Evolutionary conservation across 2,797 vertebrate species (phyloP), one percentile per base, ranked within the genome.

Genomic region (Pangasius mekongensis): DNA sequence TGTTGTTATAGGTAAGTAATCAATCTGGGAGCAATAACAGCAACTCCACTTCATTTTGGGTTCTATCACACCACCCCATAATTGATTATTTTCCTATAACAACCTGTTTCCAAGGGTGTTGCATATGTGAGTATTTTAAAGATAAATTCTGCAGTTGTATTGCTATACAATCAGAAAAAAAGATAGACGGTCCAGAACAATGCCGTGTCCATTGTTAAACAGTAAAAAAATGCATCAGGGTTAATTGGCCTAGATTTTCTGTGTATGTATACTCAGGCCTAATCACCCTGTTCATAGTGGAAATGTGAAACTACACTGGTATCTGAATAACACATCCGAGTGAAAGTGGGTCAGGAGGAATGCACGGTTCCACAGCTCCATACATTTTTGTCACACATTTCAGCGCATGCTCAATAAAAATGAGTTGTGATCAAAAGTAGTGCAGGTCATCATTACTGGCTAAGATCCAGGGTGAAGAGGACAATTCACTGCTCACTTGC

Each of bases 301-400:
- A 76, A 76, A 52, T 76, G 27, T 78, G 18, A 78, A 8, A 54
- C 76, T 78, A 13, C 14, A 27, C 43, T 76, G 73, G 24, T n/a
- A 49, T 49, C 73, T 52, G 71, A 43, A 39, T 13, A 73, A 43
- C 71, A 10, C 71, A 73, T 73, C 71, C 24, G 49, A 54, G 76
- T 54, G 76, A 78, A 78, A 52, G 73, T 76, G 43, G 73, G 43
- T 76, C 73, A 52, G 10, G 43, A 77, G 74, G n/a, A 78, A 78
- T 1, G 5, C 74, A 16, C 11, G 24, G 22, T 52, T 77, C 33
- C 47, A 52, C 27, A 77, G 47, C 74, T 52, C 5, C 27, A n/a
- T 27, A 13, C 47, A 1, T 13, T 24, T 22, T 73, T 30, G 14
- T n/a, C 27, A 77, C 27, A 76, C 74, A 54, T 77, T 30, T 54